Evolutionary conservation across 2,797 vertebrate species (phyloP).

Genomic region (Hephaestus fuliginosus): DNA sequence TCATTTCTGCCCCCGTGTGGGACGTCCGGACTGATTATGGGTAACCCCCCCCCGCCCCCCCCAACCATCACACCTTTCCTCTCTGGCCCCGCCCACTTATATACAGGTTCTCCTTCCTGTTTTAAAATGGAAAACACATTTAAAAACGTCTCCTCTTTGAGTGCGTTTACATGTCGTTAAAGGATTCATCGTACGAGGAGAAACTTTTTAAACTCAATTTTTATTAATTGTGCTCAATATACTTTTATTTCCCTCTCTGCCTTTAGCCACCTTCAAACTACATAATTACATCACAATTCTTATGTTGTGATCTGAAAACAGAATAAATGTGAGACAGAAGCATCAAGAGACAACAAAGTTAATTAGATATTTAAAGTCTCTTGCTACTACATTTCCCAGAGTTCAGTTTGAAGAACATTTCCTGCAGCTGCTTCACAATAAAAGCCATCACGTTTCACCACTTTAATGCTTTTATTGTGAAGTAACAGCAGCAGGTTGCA

Average conservation of each 20-base stretch:
- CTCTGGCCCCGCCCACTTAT: constrained; percentile 3
- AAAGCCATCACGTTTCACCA: not conserved
- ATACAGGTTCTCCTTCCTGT: constrained; percentile 33
- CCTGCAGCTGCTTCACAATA: constrained; percentile 20
- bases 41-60: not conserved
- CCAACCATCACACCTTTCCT: not conserved
- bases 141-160: constrained; percentile 23
- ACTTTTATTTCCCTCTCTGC: not conserved
- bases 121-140: constrained; percentile 21
- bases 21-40: constrained; percentile 43
- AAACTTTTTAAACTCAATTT: too few relatives aligned
- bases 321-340: not conserved
- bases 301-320: not conserved
- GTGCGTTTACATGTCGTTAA: constrained; percentile 59
- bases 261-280: not conserved
- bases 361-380: too few relatives aligned
- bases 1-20: constrained; percentile 46
- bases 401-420: not conserved
- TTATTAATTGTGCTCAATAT: not conserved
- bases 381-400: not conserved
- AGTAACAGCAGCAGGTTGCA: not conserved
- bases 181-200: not conserved
- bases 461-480: not conserved
- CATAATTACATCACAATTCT: not conserved
- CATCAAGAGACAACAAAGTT: not conserved